Evolutionary conservation across 2,888 invertebrate genomes (phyloP).

Genomic region (Eretmocerus hayati): DNA sequence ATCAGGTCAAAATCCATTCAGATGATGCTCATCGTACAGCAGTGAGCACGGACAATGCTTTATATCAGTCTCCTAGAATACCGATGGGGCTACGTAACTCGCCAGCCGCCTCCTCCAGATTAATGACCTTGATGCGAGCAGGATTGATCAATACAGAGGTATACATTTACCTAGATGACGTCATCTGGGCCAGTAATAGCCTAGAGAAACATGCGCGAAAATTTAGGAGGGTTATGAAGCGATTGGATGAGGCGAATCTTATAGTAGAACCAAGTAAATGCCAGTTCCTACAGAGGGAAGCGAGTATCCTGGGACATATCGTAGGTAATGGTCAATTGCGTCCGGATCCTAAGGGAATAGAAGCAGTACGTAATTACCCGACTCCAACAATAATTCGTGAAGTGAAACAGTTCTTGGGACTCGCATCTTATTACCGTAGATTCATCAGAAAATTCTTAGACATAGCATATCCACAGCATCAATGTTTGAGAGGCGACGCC

Average conservation of each 20-base stretch:
- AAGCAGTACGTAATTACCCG: neutral
- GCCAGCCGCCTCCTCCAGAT: no score
- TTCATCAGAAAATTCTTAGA: neutral
- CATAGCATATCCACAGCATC: neutral
- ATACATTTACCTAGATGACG: no score
- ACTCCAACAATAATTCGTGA: slow-evolving; percentile 1
- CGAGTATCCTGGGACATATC: neutral
- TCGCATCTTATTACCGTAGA: slow-evolving; percentile 1
- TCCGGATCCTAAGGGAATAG: neutral
- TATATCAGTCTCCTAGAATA: no score
- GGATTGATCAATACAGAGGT: no score
- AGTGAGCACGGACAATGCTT: no score
- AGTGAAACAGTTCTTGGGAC: neutral
- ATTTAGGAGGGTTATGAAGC: no score
- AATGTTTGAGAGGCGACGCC: neutral
- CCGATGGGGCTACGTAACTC: no score
- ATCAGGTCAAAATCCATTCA: no score
- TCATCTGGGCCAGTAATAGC: no score
- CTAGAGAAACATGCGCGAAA: no score
- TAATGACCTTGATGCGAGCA: no score
- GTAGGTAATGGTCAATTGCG: neutral
- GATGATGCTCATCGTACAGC: no score
- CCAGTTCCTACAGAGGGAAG: neutral
- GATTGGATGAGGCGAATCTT: neutral
- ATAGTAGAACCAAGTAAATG: neutral